A percentile compares a stretch with the other conserved stretches of the same genome.
These are phyloP conservation scores for Dipodomys merriami DNA, from an alignment of 2,113 vertebrate genomes.

Conservation along the genomic window DNA sequence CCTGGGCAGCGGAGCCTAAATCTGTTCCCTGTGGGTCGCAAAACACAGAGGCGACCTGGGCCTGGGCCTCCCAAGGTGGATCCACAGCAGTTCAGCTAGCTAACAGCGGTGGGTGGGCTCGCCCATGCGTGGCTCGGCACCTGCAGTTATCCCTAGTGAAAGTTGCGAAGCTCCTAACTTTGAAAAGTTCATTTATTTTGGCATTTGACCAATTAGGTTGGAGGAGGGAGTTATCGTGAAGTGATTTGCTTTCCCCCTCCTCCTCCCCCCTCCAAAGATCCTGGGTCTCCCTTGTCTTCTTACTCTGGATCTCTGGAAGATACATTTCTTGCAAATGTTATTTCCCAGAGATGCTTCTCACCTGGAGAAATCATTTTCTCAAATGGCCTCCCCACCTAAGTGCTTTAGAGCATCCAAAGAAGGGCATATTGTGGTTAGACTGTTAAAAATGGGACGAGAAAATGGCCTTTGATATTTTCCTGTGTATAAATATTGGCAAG, in stretches of 20 bases:
- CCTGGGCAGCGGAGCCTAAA: constrained; percentile 43
- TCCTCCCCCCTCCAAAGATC: too few relatives aligned
- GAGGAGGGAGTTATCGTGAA: constrained; percentile 41
- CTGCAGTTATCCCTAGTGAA: constrained; percentile 39
- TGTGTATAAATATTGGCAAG: constrained; percentile 49
- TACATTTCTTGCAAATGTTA: neutral
- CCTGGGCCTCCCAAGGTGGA: neutral
- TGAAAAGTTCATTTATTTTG: constrained; percentile 75
- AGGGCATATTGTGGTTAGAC: neutral
- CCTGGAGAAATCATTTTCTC: constrained; percentile 45
- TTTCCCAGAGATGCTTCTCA: constrained; percentile 14
- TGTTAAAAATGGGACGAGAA: constrained; percentile 44
- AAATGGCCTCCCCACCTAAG: constrained; percentile 10
- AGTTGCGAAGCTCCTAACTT: constrained; percentile 72
- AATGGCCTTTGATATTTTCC: constrained; percentile 15
- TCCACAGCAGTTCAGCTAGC: neutral
- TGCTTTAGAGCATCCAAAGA: neutral
- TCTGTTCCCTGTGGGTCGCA: neutral
- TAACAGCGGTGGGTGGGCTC: neutral
- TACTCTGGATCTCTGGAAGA: neutral
- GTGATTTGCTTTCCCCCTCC: constrained; percentile 11
- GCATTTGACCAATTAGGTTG: constrained; percentile 58
- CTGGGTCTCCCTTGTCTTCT: neutral
- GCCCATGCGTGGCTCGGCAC: neutral
- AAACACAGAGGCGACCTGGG: constrained; percentile 43